Evolutionary conservation across 2,888 invertebrate species (phyloP), one percentile per base, ranked within the genome.

Genomic region (Athetis lepigone): DNA sequence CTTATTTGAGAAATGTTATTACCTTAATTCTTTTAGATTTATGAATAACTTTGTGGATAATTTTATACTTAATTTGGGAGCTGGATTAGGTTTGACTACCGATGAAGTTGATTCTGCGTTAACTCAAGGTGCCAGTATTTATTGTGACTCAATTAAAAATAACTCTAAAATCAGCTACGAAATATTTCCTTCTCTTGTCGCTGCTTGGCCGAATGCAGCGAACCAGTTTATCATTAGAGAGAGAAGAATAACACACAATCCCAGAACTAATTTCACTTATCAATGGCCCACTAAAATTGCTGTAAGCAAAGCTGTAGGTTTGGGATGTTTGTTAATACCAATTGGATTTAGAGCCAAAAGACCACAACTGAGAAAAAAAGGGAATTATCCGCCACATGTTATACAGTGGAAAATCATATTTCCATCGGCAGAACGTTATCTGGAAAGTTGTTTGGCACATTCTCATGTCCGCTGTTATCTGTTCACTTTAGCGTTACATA

Each of bases 381-480:
- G 96, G 2, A 86, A 90, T 18, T 97, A 97, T 85, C 92, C 95
- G 0, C 95, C 96, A 33, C 95, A 96, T 50, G 95, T 96, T 63
- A 90, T 97, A 19, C 97, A 98, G 87, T 98, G 98, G 98, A 97
- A 96, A 87, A 94, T 98, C 2, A 95, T 96, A 40, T 98, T 98
- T 84, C 97, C 97, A 0, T 96, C 96, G 57, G 97, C 97, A 0
- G 98, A 98, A 87, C 95, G 96, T 23, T 97, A 96, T 83, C 90
- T 98, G 71, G 97, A 98, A 85, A 96, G 96, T 16, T 96, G 96
- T 74, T 94, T 98, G 84, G 96, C 96, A 0, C 96, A 96, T 83
- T 95, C 96, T 0, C 98, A 98, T 81, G 96, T 97, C 45, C 95
- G 97, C 66, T 96, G 97, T 61, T 97, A 97, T 81, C 91, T 97